Percentiles rank a stretch among this genome's conserved stretches.
Conservation (phyloP, 1,140 invertebrate species). For the Plectrocnemia conspersa region DNA sequence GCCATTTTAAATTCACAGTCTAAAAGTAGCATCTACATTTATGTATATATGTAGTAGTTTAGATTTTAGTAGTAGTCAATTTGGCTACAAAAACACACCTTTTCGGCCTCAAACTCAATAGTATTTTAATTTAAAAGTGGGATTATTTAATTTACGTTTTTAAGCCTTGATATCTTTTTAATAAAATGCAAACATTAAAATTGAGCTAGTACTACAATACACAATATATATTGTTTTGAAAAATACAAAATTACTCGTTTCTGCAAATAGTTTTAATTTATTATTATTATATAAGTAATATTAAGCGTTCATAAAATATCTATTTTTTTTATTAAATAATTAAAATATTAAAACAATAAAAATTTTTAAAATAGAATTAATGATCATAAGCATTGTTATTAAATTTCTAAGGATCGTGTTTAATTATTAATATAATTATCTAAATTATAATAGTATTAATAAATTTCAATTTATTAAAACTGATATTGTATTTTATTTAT, state of each 20-base stretch:
- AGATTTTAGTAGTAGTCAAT: too few species aligned
- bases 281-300: neutral
- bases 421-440: too few species aligned
- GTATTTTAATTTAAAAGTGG: constrained; percentile 2
- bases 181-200: neutral
- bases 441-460: too few species aligned
- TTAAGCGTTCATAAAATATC: neutral
- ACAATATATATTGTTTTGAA: neutral
- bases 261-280: neutral
- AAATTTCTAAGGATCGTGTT: too few species aligned
- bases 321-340: neutral
- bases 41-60: too few species aligned
- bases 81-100: neutral
- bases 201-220: neutral
- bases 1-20: too few species aligned
- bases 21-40: too few species aligned
- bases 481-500: too few species aligned
- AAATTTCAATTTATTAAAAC: too few species aligned
- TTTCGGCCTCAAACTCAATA: neutral
- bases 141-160: constrained; percentile 11
- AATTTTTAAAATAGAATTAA: too few species aligned
- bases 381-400: too few species aligned
- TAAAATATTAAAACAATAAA: neutral
- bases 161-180: neutral
- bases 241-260: neutral